phyloP scores from a whole-genome alignment of 92 coral and sea anemone genomes.

The Porites lobata region DNA sequence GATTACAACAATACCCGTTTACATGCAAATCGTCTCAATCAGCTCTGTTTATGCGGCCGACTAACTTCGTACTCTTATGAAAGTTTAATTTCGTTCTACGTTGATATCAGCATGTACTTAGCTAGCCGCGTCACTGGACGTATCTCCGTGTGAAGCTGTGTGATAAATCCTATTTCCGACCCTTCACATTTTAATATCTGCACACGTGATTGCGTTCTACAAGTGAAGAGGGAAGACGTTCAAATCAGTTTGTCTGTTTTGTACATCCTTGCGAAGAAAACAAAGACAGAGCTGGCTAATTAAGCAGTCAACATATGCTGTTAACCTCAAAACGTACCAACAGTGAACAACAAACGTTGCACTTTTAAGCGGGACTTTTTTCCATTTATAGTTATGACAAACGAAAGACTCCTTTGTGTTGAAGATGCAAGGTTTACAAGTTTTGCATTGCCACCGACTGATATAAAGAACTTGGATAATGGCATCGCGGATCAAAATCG shows the following conservation, averaged over 20 bases:
- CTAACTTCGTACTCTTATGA: constrained; percentile 23
- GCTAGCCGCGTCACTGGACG: constrained; percentile 1
- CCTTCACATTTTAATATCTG: background rate
- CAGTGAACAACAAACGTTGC: background rate
- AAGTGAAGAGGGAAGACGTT: constrained; percentile 8
- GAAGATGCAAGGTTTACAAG: background rate
- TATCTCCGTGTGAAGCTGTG: background rate
- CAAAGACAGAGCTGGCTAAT: constrained; percentile 1
- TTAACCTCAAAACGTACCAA: constrained; percentile 3
- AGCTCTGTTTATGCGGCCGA: constrained; percentile 40
- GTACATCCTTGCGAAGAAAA: constrained; percentile 10
- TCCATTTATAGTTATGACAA: constrained; percentile 11
- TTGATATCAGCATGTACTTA: constrained; percentile 23
- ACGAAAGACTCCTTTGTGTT: constrained; percentile 5
- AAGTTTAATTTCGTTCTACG: constrained; percentile 37
- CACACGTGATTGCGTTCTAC: constrained; percentile 30
- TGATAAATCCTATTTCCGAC: constrained; percentile 3
- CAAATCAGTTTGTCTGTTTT: background rate
- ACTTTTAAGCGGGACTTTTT: background rate
- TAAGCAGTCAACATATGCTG: constrained; percentile 7
- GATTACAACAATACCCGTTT: constrained; percentile 18
- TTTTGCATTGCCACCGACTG: background rate
- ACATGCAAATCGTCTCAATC: constrained; percentile 38
- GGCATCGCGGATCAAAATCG: background rate
- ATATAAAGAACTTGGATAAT: background rate